phyloP scores from a whole-genome alignment of 2,797 vertebrate genomes.

The Oceanodroma leucorhoa region DNA sequence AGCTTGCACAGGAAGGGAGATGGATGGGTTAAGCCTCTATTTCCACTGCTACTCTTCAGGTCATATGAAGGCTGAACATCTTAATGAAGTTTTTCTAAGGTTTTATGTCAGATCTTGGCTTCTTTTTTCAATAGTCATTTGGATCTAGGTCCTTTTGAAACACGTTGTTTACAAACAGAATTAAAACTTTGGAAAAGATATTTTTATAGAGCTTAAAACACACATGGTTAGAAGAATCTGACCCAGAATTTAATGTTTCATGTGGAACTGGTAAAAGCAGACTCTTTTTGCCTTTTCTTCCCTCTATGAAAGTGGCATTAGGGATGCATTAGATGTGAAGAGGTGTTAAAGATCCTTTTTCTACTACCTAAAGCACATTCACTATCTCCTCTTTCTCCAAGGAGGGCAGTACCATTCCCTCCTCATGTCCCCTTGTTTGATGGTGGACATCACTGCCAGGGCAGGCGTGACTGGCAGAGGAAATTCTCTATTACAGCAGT shows the following conservation, averaged over 20 bases:
- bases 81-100: not conserved
- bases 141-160: not conserved
- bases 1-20: not conserved
- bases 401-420: not conserved
- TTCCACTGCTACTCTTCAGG: not conserved
- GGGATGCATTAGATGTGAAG: not conserved
- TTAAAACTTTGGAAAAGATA: not conserved
- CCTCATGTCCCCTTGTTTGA: not conserved
- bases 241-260: not conserved
- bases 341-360: not conserved
- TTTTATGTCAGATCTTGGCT: not conserved
- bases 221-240: not conserved
- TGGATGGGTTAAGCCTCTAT: not conserved
- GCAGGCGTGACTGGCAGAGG: not conserved
- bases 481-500: not conserved
- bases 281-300: not conserved
- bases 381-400: not conserved
- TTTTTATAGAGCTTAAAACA: conserved; percentile 1
- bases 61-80: not conserved
- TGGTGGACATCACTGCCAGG: not conserved
- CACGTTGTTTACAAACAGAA: not conserved
- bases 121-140: not conserved
- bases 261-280: not conserved
- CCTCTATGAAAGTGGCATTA: not conserved
- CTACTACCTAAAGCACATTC: not conserved